Conservation (phyloP, 2,888 invertebrate species). For the Nomada fucata region DNA sequence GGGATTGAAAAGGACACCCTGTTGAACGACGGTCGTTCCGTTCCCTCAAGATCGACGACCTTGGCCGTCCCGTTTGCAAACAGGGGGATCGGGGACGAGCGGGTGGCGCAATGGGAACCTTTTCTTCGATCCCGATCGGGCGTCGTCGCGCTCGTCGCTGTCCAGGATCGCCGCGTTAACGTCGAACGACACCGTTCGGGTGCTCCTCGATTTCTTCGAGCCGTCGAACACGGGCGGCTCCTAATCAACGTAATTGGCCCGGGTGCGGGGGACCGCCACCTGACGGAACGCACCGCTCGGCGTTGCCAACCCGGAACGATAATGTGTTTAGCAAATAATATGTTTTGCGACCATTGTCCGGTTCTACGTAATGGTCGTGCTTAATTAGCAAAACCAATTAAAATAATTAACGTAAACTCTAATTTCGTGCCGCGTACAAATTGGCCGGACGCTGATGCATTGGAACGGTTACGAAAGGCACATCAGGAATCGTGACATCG, state of each 20-base stretch:
- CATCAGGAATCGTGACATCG: conserved; percentile 47
- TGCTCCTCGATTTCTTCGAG: too few species aligned
- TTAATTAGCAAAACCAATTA: conserved; percentile 70
- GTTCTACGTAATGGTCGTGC: conserved; percentile 60
- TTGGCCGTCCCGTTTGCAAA: conserved; percentile 66
- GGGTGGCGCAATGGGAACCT: conserved; percentile 2
- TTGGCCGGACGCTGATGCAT: conserved; percentile 57
- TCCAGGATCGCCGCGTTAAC: not conserved
- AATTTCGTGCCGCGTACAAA: conserved; percentile 60
- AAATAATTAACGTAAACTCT: conserved; percentile 69
- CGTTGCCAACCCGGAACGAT: conserved; percentile 50
- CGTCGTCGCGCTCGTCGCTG: conserved; percentile 4
- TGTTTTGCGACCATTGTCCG: conserved; percentile 63
- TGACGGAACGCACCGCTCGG: conserved; percentile 32
- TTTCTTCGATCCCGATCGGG: conserved; percentile 39
- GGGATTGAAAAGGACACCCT: conserved; percentile 47
- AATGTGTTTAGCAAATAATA: conserved; percentile 67
- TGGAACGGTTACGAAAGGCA: conserved; percentile 58
- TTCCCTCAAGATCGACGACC: conserved; percentile 63
- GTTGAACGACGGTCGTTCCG: conserved; percentile 37
- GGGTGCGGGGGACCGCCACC: conserved; percentile 8
- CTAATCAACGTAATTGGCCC: conserved; percentile 51
- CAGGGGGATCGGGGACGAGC: conserved; percentile 40
- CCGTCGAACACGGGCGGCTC: not conserved
- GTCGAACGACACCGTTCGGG: not conserved